Conservation (phyloP, 92 coral and sea anemone species). For the Epizoanthus fatuus region DNA sequence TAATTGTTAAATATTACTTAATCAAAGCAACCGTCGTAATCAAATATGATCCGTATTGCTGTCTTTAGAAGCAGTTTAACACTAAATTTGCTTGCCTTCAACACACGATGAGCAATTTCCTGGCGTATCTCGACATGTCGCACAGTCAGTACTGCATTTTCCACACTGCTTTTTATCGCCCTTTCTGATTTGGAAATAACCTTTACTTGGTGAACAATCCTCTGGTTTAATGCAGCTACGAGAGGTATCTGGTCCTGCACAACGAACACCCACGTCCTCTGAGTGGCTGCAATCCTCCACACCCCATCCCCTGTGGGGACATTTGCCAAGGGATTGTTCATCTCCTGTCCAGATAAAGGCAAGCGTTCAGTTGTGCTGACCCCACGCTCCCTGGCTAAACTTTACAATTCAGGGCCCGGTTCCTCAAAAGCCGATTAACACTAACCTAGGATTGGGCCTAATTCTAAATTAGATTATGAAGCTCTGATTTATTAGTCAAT, state of each 20-base stretch:
- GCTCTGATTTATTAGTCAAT: no score
- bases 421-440: no score
- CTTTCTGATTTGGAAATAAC: neutral
- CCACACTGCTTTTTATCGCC: slow-evolving; percentile 64
- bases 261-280: slow-evolving; percentile 88
- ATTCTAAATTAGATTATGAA: no score
- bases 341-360: slow-evolving; percentile 50
- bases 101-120: slow-evolving; percentile 75
- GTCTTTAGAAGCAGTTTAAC: neutral
- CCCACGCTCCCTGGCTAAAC: neutral
- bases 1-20: no score
- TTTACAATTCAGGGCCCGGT: neutral
- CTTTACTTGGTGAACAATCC: neutral
- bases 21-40: no score
- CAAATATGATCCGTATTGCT: no score
- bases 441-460: no score
- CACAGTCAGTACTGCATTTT: slow-evolving; percentile 76
- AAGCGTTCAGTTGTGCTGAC: neutral
- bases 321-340: slow-evolving; percentile 70
- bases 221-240: slow-evolving; percentile 70
- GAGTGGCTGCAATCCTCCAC: slow-evolving; percentile 79
- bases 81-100: slow-evolving; percentile 19
- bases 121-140: slow-evolving; percentile 56
- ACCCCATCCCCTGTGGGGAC: slow-evolving; percentile 85
- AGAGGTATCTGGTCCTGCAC: slow-evolving; percentile 86